Evolutionary conservation across 2,888 invertebrate species (phyloP).

Genomic region (Elysia crispata): DNA sequence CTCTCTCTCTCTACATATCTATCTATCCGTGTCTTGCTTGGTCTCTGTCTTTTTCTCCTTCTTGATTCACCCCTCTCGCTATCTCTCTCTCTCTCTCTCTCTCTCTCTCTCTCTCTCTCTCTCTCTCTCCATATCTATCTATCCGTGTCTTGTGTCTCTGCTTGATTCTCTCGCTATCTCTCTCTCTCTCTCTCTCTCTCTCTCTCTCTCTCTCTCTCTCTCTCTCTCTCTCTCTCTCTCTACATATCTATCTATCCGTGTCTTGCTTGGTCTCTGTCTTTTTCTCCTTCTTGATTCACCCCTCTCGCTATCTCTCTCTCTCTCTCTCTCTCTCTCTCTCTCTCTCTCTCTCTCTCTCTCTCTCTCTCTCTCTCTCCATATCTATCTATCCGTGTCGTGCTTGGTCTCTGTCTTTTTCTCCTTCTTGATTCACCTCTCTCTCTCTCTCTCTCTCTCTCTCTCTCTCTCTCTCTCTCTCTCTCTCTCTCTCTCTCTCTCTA

Average conservation of each 20-base stretch:
- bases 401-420: constrained; percentile 33
- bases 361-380: constrained; percentile 5
- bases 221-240: neutral
- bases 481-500: too few relatives aligned
- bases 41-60: neutral
- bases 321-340: neutral
- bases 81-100: constrained; percentile 20
- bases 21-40: neutral
- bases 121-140: constrained; percentile 5
- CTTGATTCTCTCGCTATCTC: constrained; percentile 2
- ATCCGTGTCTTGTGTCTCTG: neutral
- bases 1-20: constrained; percentile 1
- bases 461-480: constrained; percentile 38
- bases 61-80: constrained; percentile 2
- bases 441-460: constrained; percentile 40
- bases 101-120: neutral
- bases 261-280: neutral
- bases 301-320: neutral
- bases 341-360: constrained; percentile 30
- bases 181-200: neutral
- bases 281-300: constrained; percentile 20
- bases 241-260: too few relatives aligned
- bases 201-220: neutral
- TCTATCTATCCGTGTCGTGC: neutral
- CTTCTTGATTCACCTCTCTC: constrained; percentile 24